Evolutionary conservation across 1,140 invertebrate species (phyloP), one percentile per base, ranked within the genome.

Genomic region (Scylla paramamosain): DNA sequence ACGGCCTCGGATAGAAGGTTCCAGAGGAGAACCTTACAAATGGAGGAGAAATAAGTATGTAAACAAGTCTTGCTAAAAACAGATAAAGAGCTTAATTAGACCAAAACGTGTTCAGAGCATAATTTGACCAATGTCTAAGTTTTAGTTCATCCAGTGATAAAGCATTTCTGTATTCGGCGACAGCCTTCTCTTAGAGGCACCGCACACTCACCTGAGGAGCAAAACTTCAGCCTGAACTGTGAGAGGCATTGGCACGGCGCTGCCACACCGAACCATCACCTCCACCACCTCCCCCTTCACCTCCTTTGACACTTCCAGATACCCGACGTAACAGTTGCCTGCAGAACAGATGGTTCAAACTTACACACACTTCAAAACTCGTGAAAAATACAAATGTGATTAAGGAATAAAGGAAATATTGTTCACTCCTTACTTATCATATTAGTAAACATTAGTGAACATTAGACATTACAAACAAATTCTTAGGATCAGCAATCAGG

Each of bases 131-230:
- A 2, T 39, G 39, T 39, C 39, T 39, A 39, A 39, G 39, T 39
- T 39, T 39, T 39, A 39, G 39, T 39, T 39, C 39, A 39, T 2
- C 39, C 39, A 39, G n/a, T n/a, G 6, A 39, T 6, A 39, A 39
- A 39, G 6, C 39, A 39, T 39, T 39, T 39, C 39, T 39, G 1
- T 39, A 39, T 39, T 59, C 10, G 52, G 52, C 52, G 10, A 59
- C 52, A 20, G 52, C 3, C 52, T 59, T 4, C 10, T 59, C 52
- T 59, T 59, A 59, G 2, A 59, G 52, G 10, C 52, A 4, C 52
- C 29, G 29, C 3, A 20, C 29, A 91, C 93, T 89, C 28, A 94
- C 93, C 86, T 94, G 59, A 94, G 29, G 59, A 94, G 0, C 28
- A 89, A n/a, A 1, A 29, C 86, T 0, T 89, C 25, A 28, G 93